phyloP scores from a whole-genome alignment of 2,113 vertebrate species.

The Platycercus adscitus region DNA sequence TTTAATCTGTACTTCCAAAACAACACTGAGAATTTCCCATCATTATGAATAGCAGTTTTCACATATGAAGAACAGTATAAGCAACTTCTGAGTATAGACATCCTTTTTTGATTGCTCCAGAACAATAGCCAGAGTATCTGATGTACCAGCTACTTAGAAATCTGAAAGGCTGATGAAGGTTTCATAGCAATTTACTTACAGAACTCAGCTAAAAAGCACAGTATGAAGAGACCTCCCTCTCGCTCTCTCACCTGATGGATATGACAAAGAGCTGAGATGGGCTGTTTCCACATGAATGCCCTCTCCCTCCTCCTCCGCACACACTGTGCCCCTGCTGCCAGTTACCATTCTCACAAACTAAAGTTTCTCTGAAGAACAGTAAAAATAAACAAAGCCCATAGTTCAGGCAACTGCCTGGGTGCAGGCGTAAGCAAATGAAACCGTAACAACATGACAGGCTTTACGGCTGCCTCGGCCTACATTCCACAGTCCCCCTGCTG shows the following conservation, averaged over 20 bases:
- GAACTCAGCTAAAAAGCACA: neutral
- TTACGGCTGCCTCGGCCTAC: neutral
- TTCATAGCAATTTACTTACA: neutral
- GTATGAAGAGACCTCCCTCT: neutral
- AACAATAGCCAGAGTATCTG: neutral
- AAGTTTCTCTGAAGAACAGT: neutral
- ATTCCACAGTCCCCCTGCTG: neutral
- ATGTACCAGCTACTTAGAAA: neutral
- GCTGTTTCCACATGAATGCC: neutral
- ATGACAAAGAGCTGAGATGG: neutral
- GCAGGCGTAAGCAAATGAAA: neutral
- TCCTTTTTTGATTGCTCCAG: neutral
- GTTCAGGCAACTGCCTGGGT: neutral
- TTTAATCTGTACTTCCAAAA: neutral
- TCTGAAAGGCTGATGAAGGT: neutral
- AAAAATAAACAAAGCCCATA: neutral
- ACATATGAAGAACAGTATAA: neutral
- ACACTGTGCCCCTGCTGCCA: neutral
- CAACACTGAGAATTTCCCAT: neutral
- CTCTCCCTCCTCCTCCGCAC: neutral
- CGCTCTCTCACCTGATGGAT: neutral
- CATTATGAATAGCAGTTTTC: neutral
- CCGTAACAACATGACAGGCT: neutral
- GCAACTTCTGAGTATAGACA: neutral
- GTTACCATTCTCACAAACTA: neutral